Base-by-base conservation (phyloP, 2,888 invertebrate genomes). In the Ganaspis brasiliensis region DNA sequence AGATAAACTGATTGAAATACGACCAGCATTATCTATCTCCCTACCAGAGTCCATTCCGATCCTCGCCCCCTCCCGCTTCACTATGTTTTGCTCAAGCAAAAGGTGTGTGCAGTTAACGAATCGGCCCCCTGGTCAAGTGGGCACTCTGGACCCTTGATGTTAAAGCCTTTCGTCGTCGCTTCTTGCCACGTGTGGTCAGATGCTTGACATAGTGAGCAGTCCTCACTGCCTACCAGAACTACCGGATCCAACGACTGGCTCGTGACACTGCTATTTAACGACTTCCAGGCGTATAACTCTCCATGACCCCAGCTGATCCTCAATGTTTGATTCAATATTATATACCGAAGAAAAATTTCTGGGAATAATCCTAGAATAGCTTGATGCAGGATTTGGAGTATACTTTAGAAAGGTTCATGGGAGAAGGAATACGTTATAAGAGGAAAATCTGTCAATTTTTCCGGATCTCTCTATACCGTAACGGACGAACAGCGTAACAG, bases 1-100 rank as follows among this genome's bases (percentile, higher is more conserved):
- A 91, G 89, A 91, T 91, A 91, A 91, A 91, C 88, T 89, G 90
- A 90, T 90, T 90, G 91, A 91, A 90, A 90, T 89, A 91, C 88
- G 89, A 86, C 86, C 85, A 83, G 85, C 86, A 84, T 83, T 85
- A 77, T 84, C 82, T 80, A 82, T 83, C 81, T 81, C 76, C 73
- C 78, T 78, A 76, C 67, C 45, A 67, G 45, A 14, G 45, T 67
- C 40, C 45, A 37, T 37, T 55, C 71, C 40, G 72, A 63, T 73
- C 75, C 77, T 75, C 70, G 75, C 74, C 75, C 74, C 16, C 37
- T 72, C 37, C 72, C 21, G 16, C 49, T 52, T 35, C 24, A 10
- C 49, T 49, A 12, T 31, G 12, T 49, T 71, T 35, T 2, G 16
- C 14, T 55, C 16, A 31, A 24, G 19, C 19, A 52, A 73, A 73